A percentile compares a stretch with the other conserved stretches of the same genome.
Evolutionary conservation across 2,888 invertebrate genomes (phyloP).

Genomic region (Dolichopus griseipennis): DNA sequence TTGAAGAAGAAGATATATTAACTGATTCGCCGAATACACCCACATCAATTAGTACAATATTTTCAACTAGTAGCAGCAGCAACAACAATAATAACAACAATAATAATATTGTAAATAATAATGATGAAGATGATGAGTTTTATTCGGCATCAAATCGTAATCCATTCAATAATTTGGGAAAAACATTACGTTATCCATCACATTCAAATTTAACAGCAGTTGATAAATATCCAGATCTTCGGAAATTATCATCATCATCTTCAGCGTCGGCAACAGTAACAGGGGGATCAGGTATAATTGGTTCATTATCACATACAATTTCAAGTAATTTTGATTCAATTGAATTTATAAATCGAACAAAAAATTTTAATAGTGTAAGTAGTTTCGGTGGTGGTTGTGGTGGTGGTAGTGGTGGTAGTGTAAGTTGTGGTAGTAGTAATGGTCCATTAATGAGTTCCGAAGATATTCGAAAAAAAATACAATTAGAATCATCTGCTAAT

Average conservation of each 20-base stretch:
- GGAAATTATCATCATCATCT: constrained; percentile 13
- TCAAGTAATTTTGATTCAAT: not conserved
- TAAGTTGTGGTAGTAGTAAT: not conserved
- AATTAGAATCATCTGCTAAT: constrained; percentile 9
- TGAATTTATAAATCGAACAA: not conserved
- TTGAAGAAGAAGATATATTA: constrained; percentile 21
- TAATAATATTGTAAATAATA: not conserved
- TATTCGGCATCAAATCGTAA: constrained; percentile 12
- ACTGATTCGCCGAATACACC: not conserved
- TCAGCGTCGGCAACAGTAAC: constrained; percentile 13
- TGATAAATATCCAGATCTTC: constrained; percentile 15
- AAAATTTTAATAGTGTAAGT: not conserved
- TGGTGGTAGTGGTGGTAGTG: not conserved
- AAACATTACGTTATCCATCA: constrained; percentile 21
- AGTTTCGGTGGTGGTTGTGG: not conserved
- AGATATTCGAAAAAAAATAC: not conserved
- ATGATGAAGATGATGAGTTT: constrained; percentile 10
- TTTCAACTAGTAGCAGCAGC: not conserved
- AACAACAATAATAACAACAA: not conserved
- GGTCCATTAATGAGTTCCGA: not conserved
- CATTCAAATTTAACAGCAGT: constrained; percentile 23
- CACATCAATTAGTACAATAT: constrained; percentile 5
- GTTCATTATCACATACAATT: constrained; percentile 23
- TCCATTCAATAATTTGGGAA: constrained; percentile 18
- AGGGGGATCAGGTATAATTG: too few species aligned